Percentiles rank a stretch among this genome's conserved stretches.
Conservation (phyloP, 2,797 vertebrate genomes). For the Xiphophorus birchmanni region DNA sequence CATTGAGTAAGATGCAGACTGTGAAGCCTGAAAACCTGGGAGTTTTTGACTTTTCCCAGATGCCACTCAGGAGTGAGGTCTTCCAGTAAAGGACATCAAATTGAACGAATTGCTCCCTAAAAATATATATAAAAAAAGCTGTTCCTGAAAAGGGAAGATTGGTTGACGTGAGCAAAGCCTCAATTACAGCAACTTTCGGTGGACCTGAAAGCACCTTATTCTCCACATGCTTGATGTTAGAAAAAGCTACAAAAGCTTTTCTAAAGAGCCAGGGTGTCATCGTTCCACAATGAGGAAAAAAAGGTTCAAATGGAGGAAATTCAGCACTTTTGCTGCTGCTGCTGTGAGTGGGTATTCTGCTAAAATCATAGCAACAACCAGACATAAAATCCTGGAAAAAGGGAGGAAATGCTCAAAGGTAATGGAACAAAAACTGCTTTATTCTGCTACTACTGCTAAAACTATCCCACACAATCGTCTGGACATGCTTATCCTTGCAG, state of each 20-base stretch:
- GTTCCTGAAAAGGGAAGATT: conserved; percentile 4
- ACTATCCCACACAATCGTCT: background rate
- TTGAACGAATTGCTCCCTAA: background rate
- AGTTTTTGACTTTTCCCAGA: background rate
- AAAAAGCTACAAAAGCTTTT: conserved; percentile 10
- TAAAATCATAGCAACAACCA: background rate
- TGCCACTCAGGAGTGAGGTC: background rate
- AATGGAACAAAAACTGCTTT: background rate
- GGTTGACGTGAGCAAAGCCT: background rate
- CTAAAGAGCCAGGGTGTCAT: conserved; percentile 2
- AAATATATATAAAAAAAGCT: conserved; percentile 14
- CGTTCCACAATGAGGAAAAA: background rate
- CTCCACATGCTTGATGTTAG: conserved; percentile 4
- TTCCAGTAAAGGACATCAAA: conserved; percentile 8
- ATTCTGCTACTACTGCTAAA: background rate
- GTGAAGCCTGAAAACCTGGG: background rate
- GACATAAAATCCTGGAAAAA: background rate
- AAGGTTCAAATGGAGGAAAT: conserved; percentile 8
- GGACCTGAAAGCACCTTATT: conserved; percentile 4
- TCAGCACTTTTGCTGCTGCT: background rate
- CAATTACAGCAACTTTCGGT: conserved; percentile 12
- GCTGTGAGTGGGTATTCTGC: background rate
- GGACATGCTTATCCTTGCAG: background rate
- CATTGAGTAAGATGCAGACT: background rate
- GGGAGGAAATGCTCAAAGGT: background rate